These are phyloP conservation scores for Penelope pileata DNA, from an alignment of 2,113 vertebrate genomes.

Conservation along the genomic window DNA sequence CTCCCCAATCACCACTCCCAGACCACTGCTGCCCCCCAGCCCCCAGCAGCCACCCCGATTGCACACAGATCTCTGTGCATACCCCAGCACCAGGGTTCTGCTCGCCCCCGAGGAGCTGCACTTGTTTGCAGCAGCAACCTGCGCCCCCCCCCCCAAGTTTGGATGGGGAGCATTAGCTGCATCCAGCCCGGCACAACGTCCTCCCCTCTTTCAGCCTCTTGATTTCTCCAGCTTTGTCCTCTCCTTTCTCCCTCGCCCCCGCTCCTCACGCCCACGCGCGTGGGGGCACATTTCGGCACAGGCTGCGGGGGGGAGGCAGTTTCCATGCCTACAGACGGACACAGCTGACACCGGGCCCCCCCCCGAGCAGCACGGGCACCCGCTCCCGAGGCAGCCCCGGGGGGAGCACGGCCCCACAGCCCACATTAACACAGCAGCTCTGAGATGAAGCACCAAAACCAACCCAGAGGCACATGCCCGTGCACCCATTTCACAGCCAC, in stretches of 20 bases:
- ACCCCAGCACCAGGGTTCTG: accelerated
- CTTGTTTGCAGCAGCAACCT: neutral
- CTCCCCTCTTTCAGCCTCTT: neutral
- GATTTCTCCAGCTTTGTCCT: neutral
- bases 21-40: neutral
- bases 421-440: neutral
- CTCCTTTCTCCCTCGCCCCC: neutral
- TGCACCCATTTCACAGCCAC: neutral
- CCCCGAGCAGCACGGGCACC: neutral
- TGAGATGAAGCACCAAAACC: neutral
- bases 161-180: neutral
- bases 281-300: accelerated
- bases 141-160: neutral
- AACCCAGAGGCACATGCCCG: neutral
- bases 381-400: neutral
- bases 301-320: neutral
- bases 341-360: neutral
- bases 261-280: accelerated
- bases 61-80: neutral
- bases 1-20: neutral
- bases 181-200: neutral
- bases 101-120: neutral
- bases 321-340: neutral
- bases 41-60: neutral
- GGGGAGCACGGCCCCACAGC: too few species aligned